phyloP scores from a whole-genome alignment of 2,113 vertebrate species.

The Rhinoptilus africanus region DNA sequence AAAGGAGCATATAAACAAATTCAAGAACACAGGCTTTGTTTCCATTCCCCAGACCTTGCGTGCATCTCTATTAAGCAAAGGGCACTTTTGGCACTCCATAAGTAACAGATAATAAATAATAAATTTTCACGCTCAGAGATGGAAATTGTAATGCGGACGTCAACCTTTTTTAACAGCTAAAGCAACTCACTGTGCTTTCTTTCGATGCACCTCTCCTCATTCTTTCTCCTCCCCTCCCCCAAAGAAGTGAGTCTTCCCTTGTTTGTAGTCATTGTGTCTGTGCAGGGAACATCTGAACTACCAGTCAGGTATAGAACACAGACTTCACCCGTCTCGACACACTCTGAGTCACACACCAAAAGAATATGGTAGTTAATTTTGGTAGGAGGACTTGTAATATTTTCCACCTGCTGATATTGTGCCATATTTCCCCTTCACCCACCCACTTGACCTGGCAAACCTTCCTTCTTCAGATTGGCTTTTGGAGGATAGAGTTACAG shows the following conservation, averaged over 20 bases:
- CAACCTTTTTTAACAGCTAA: background rate
- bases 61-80: background rate
- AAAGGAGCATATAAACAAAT: background rate
- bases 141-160: background rate
- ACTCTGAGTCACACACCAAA: slow-evolving; percentile 56
- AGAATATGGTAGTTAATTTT: slow-evolving; percentile 61
- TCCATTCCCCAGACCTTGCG: background rate
- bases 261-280: slow-evolving; percentile 31
- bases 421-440: slow-evolving; percentile 57
- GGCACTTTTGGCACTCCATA: background rate
- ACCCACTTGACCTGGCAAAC: slow-evolving; percentile 48
- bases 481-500: slow-evolving; percentile 5
- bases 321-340: slow-evolving; percentile 1
- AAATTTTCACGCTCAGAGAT: background rate
- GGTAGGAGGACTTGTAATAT: slow-evolving; percentile 64
- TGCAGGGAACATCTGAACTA: slow-evolving; percentile 24
- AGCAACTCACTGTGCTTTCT: background rate
- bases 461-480: slow-evolving; percentile 21
- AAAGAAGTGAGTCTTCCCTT: background rate
- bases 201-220: background rate
- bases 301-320: slow-evolving; percentile 16
- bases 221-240: background rate
- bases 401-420: slow-evolving; percentile 58
- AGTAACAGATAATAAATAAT: background rate
- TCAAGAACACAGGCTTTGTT: background rate